phyloP scores from a whole-genome alignment of 2,113 vertebrate species.

The Cardinalis cardinalis region DNA sequence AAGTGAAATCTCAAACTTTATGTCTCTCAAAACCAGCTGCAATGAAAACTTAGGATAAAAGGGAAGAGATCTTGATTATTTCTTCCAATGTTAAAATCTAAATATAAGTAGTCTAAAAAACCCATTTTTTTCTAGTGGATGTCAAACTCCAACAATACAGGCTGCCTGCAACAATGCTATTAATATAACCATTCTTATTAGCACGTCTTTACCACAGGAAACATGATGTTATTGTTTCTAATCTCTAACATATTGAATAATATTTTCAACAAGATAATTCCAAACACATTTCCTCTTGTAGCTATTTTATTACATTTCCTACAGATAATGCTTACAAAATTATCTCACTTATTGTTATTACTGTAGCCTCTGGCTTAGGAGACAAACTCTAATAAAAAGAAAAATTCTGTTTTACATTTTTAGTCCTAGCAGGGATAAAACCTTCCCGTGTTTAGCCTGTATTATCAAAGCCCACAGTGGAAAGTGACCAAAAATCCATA shows the following conservation, averaged over 20 bases:
- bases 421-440: not conserved
- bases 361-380: conserved; percentile 5
- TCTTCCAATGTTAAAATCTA: not conserved
- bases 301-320: conserved; percentile 54
- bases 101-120: not conserved
- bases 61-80: not conserved
- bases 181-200: conserved; percentile 31
- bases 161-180: not conserved
- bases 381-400: conserved; percentile 44
- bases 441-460: not conserved
- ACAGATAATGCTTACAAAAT: conserved; percentile 58
- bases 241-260: conserved; percentile 31
- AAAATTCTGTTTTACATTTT: conserved; percentile 3
- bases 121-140: not conserved
- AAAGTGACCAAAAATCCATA: conserved; percentile 9
- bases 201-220: conserved; percentile 34
- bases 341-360: conserved; percentile 33
- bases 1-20: not conserved
- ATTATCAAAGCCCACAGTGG: not conserved
- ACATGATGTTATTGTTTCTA: conserved; percentile 47
- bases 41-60: not conserved
- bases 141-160: not conserved
- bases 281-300: conserved; percentile 35
- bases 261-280: conserved; percentile 40
- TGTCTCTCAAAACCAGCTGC: not conserved